Conservation (phyloP, 2,113 vertebrate species). For the Orientallactaga bullata region DNA sequence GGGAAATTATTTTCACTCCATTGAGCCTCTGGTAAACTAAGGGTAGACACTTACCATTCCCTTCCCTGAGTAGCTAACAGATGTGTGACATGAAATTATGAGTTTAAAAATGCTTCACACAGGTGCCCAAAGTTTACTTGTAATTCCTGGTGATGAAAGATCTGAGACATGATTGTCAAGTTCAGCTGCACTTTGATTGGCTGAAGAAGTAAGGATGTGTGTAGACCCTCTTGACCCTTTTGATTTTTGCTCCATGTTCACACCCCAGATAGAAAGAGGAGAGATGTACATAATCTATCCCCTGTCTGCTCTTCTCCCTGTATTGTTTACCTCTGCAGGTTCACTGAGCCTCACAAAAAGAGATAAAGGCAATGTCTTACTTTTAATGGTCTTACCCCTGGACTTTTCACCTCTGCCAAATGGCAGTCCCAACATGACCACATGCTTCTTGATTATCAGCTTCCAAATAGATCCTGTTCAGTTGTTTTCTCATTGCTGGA, state of each 20-base stretch:
- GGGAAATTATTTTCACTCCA: neutral
- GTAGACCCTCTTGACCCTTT: neutral
- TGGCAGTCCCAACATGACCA: neutral
- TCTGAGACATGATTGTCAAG: neutral
- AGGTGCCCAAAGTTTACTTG: neutral
- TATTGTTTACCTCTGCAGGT: neutral
- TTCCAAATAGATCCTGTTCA: neutral
- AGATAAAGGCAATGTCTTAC: neutral
- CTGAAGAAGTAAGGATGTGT: neutral
- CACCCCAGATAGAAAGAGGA: neutral
- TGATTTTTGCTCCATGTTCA: neutral
- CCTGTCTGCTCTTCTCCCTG: neutral
- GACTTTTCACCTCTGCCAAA: neutral
- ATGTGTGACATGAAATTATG: neutral
- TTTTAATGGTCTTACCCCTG: neutral
- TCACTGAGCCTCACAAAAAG: neutral
- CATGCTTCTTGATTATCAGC: neutral
- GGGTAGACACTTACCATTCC: neutral
- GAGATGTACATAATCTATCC: neutral
- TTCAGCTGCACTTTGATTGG: neutral
- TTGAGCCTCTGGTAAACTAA: neutral
- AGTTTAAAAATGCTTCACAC: neutral
- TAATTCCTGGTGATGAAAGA: neutral
- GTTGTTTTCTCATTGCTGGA: too few species aligned
- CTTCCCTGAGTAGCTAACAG: neutral